phyloP scores from a whole-genome alignment of 2,797 vertebrate species.

The Sebastolobus altivelis region DNA sequence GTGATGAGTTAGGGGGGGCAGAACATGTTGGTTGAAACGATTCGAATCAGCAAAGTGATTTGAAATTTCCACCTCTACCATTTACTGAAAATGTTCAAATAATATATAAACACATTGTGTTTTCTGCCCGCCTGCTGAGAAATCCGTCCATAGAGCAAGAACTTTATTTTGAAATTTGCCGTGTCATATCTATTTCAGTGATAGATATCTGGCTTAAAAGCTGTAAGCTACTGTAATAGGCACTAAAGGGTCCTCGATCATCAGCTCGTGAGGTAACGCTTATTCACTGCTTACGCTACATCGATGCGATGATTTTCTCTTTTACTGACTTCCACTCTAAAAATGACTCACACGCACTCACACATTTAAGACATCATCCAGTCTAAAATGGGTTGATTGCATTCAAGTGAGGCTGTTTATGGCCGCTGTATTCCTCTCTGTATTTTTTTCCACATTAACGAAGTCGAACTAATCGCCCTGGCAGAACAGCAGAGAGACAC shows the following conservation, averaged over 20 bases:
- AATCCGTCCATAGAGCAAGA: no score
- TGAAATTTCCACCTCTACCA: no score
- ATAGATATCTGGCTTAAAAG: background rate
- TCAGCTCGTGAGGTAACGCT: background rate
- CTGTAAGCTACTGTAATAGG: background rate
- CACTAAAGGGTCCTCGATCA: background rate
- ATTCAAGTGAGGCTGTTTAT: slow-evolving; percentile 33
- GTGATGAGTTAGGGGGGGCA: no score
- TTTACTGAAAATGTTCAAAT: no score
- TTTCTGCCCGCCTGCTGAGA: no score
- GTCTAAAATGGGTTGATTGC: slow-evolving; percentile 44
- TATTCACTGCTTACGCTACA: background rate
- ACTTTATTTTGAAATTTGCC: background rate
- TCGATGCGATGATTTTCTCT: background rate
- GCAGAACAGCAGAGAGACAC: slow-evolving; percentile 23
- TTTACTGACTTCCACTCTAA: background rate
- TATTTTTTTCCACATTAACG: slow-evolving; percentile 66
- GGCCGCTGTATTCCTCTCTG: slow-evolving; percentile 31
- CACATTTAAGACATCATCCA: slow-evolving; percentile 22
- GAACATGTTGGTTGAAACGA: no score
- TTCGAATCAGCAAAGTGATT: no score
- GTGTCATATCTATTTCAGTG: background rate
- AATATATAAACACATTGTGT: no score
- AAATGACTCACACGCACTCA: slow-evolving; percentile 14
- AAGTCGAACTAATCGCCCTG: slow-evolving; percentile 24